phyloP scores from a whole-genome alignment of 2,797 vertebrate species.

The Gephyroberyx darwinii region DNA sequence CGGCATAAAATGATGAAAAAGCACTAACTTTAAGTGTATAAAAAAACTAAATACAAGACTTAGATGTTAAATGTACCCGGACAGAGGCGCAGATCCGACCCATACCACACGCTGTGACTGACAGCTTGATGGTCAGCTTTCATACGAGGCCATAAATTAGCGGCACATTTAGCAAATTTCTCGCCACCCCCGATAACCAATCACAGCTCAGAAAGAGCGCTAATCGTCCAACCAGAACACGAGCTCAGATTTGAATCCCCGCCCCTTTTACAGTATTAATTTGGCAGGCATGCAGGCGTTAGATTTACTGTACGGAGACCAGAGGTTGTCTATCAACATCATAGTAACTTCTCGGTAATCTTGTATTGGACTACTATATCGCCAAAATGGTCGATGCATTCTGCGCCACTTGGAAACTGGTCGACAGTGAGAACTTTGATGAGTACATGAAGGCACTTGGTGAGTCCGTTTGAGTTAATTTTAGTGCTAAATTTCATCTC shows the following conservation, averaged over 20 bases:
- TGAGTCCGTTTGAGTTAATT: constrained; percentile 67
- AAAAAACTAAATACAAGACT: too few relatives aligned
- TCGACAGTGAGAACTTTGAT: constrained; percentile 96
- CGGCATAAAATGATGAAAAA: too few relatives aligned
- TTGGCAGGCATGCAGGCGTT: constrained; percentile 17
- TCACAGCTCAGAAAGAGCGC: constrained; percentile 33
- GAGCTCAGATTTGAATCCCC: constrained; percentile 3
- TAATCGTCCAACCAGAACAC: constrained; percentile 64
- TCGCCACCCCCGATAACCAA: constrained; percentile 64
- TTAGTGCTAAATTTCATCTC: too few relatives aligned
- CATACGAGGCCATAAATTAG: not conserved
- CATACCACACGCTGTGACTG: too few relatives aligned
- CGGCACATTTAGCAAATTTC: constrained; percentile 26
- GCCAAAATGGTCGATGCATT: constrained; percentile 92
- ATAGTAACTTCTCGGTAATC: not conserved
- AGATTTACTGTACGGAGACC: constrained; percentile 29
- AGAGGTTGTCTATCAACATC: constrained; percentile 7
- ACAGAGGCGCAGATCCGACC: too few relatives aligned
- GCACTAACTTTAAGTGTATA: too few relatives aligned
- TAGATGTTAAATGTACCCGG: too few relatives aligned
- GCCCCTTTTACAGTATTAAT: constrained; percentile 62
- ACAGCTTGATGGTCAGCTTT: not conserved
- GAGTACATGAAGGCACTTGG: constrained; percentile 96
- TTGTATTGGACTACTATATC: constrained; percentile 6
- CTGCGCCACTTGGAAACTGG: constrained; percentile 94